Conservation (phyloP, 2,797 vertebrate species). For the Myoxocephalus aenaeus region DNA sequence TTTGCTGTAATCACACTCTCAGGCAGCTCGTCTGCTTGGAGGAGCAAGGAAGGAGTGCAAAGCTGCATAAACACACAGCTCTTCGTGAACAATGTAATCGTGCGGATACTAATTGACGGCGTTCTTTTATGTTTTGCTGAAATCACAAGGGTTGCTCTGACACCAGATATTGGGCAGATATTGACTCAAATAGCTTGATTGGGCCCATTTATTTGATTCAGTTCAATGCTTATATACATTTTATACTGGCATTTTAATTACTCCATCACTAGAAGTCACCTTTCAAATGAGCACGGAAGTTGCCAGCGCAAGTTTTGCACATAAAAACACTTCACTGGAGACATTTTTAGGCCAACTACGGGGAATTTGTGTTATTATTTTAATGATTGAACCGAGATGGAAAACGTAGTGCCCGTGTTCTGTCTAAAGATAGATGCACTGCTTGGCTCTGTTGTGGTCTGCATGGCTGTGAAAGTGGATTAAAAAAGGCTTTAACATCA, state of each 20-base stretch:
- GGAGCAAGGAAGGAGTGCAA: slow-evolving; percentile 13
- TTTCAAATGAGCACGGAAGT: neutral
- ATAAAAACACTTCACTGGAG: slow-evolving; percentile 7
- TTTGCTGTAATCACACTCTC: slow-evolving; percentile 65
- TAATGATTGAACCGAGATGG: slow-evolving; percentile 67
- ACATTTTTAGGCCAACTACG: slow-evolving; percentile 39
- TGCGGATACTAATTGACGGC: slow-evolving; percentile 54
- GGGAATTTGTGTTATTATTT: slow-evolving; percentile 56
- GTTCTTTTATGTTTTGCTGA: slow-evolving; percentile 42
- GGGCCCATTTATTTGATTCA: neutral
- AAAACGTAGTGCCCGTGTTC: slow-evolving; percentile 56
- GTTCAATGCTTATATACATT: neutral
- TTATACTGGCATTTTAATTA: neutral
- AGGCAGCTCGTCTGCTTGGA: slow-evolving; percentile 43
- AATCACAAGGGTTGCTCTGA: neutral
- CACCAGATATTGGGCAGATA: neutral
- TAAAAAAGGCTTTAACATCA: slow-evolving; percentile 81
- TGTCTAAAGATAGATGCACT: slow-evolving; percentile 77
- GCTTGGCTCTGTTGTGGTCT: slow-evolving; percentile 68
- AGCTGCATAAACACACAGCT: slow-evolving; percentile 43
- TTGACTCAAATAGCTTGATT: neutral
- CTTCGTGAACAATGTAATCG: slow-evolving; percentile 43
- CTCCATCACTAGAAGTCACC: neutral
- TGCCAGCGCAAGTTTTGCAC: slow-evolving; percentile 2
- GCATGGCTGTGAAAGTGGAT: slow-evolving; percentile 82